phyloP scores from a whole-genome alignment of 2,113 vertebrate genomes.

The Syrmaticus mikado region DNA sequence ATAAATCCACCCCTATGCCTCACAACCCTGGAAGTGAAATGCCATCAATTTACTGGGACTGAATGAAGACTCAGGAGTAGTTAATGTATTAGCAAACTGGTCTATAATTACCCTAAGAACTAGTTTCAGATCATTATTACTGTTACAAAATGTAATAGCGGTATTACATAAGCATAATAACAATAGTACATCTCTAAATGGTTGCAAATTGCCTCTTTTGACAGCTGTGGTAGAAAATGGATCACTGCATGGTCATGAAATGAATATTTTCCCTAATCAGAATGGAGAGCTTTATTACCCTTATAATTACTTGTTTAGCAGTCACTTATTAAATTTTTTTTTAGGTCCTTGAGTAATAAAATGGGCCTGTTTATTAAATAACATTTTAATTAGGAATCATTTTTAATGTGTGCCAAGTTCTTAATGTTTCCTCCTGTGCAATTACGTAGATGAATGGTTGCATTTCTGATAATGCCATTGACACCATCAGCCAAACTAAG shows the following conservation, averaged over 20 bases:
- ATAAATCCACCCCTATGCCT: not conserved
- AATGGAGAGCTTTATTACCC: slow-evolving; percentile 68
- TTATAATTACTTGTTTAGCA: slow-evolving; percentile 69
- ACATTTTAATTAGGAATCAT: slow-evolving; percentile 66
- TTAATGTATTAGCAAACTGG: not conserved
- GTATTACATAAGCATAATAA: slow-evolving; percentile 14
- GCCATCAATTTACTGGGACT: not conserved
- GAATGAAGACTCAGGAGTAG: not conserved
- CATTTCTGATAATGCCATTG: slow-evolving; percentile 50
- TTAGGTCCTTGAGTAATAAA: slow-evolving; percentile 58
- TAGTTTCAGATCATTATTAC: not conserved
- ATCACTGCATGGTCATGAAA: slow-evolving; percentile 64
- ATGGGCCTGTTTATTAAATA: slow-evolving; percentile 68
- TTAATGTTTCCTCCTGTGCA: slow-evolving; percentile 64
- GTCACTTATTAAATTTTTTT: slow-evolving; percentile 54
- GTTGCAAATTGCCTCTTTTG: slow-evolving; percentile 39
- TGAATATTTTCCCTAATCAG: slow-evolving; percentile 71
- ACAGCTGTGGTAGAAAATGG: slow-evolving; percentile 66
- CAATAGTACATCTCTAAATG: slow-evolving; percentile 27
- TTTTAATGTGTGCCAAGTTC: slow-evolving; percentile 62
- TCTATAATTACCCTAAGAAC: slow-evolving; percentile 12
- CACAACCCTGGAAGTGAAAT: not conserved
- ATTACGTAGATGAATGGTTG: slow-evolving; percentile 69
- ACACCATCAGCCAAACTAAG: slow-evolving; percentile 28
- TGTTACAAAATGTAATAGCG: slow-evolving; percentile 9